Percentiles rank a stretch among this genome's conserved stretches.
These are phyloP conservation scores for Drosophila bifasciata DNA, from an alignment of 1,140 invertebrate species.

Conservation along the genomic window DNA sequence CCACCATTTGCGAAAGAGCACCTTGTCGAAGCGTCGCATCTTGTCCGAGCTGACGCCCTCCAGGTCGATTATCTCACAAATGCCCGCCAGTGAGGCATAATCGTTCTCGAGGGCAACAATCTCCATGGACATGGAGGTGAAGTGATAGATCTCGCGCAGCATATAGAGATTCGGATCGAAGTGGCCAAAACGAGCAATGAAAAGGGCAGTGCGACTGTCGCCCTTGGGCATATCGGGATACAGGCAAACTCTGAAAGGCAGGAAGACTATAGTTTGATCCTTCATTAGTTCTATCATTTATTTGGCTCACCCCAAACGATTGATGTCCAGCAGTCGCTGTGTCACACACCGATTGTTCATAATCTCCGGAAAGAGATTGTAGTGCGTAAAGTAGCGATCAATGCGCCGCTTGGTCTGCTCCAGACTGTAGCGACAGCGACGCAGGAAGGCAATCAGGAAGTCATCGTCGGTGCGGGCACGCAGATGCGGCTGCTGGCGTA, in stretches of 20 bases:
- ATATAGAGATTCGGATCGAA: constrained; percentile 84
- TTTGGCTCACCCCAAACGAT: constrained; percentile 84
- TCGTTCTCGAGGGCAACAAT: constrained; percentile 84
- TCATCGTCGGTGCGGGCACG: constrained; percentile 85
- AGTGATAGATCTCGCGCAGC: constrained; percentile 81
- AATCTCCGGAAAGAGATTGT: constrained; percentile 86
- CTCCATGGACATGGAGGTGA: constrained; percentile 84
- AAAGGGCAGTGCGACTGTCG: constrained; percentile 84
- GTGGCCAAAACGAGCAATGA: constrained; percentile 84
- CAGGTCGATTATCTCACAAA: constrained; percentile 85
- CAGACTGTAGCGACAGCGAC: constrained; percentile 88
- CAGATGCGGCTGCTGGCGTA: constrained; percentile 87
- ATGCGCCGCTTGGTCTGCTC: constrained; percentile 88
- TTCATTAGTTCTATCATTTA: too few species aligned
- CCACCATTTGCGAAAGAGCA: constrained; percentile 85
- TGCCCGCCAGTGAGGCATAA: constrained; percentile 75
- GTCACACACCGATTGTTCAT: constrained; percentile 80
- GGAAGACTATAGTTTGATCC: background rate
- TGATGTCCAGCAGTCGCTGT: constrained; percentile 84
- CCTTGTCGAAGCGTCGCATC: constrained; percentile 84
- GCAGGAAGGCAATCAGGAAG: constrained; percentile 86
- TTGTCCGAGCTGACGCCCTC: constrained; percentile 83
- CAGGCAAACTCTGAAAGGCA: constrained; percentile 49
- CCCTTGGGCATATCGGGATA: constrained; percentile 80
- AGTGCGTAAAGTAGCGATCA: constrained; percentile 87